Percentiles rank a stretch among this genome's conserved stretches.
Conservation (phyloP, 2,113 vertebrate genomes). For the Manacus vitellinus region DNA sequence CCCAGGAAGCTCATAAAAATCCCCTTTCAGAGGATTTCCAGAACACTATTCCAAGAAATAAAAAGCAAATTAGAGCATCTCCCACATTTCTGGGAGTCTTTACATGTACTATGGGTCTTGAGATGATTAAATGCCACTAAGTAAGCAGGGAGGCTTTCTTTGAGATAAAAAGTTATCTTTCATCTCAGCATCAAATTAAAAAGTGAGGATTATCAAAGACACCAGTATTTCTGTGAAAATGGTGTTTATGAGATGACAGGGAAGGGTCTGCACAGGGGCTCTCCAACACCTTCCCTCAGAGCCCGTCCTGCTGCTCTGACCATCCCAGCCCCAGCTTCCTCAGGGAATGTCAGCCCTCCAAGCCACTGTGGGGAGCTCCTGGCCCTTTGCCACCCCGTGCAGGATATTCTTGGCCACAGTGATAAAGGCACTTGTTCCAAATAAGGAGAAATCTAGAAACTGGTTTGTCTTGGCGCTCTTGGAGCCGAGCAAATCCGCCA, state of each 20-base stretch:
- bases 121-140: background rate
- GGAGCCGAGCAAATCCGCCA: background rate
- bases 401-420: slow-evolving; percentile 8
- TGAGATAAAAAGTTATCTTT: background rate
- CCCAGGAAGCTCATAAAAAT: background rate
- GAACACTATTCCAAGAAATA: background rate
- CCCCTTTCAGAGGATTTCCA: background rate
- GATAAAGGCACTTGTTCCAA: background rate
- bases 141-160: background rate
- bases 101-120: background rate
- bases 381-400: background rate
- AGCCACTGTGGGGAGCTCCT: background rate
- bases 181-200: background rate
- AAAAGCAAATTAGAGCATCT: background rate
- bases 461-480: background rate
- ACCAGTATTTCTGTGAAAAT: background rate
- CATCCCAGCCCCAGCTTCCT: background rate
- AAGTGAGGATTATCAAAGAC: background rate
- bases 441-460: background rate
- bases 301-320: background rate
- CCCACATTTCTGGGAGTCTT: background rate
- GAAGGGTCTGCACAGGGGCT: too few relatives aligned
- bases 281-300: background rate
- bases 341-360: background rate
- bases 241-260: background rate